Conservation (phyloP, 1,140 invertebrate genomes). For the Pachyrhynchus sulphureomaculatus region DNA sequence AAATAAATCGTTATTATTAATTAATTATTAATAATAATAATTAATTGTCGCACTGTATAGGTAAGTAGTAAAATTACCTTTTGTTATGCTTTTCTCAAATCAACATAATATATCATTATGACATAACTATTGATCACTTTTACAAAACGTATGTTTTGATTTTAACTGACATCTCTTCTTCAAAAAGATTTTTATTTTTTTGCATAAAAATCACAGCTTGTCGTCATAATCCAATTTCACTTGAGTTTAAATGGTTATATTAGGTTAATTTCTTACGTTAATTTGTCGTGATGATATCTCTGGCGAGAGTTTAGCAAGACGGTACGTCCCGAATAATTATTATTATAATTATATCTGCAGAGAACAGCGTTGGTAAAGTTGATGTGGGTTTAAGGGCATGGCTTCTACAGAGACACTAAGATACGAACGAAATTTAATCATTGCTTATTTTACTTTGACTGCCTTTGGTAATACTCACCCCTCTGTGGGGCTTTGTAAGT, state of each 20-base stretch:
- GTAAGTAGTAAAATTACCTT: too few species aligned
- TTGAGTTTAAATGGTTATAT: constrained; percentile 10
- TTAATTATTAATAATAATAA: too few species aligned
- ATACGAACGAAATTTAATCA: constrained; percentile 12
- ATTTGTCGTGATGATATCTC: constrained; percentile 8
- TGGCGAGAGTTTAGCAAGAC: constrained; percentile 11
- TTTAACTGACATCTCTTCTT: too few species aligned
- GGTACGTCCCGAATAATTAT: constrained; percentile 18
- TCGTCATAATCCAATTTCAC: constrained; percentile 7
- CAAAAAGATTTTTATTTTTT: too few species aligned
- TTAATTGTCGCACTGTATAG: too few species aligned
- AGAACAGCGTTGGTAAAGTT: constrained; percentile 2
- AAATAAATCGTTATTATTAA: too few species aligned
- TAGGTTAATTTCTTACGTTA: constrained; percentile 19
- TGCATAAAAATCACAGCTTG: not conserved
- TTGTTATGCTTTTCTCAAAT: too few species aligned
- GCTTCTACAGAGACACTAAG: constrained; percentile 3
- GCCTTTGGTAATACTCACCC: not conserved
- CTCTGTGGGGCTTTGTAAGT: too few species aligned
- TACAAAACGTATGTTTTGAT: too few species aligned
- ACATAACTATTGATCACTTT: too few species aligned
- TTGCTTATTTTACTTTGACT: constrained; percentile 8
- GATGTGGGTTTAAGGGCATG: constrained; percentile 10
- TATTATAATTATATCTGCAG: constrained; percentile 21
- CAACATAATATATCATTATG: too few species aligned